A percentile compares a stretch with the other conserved stretches of the same genome.
phyloP scores from a whole-genome alignment of 1,140 invertebrate genomes.

The Magallana angulata region DNA sequence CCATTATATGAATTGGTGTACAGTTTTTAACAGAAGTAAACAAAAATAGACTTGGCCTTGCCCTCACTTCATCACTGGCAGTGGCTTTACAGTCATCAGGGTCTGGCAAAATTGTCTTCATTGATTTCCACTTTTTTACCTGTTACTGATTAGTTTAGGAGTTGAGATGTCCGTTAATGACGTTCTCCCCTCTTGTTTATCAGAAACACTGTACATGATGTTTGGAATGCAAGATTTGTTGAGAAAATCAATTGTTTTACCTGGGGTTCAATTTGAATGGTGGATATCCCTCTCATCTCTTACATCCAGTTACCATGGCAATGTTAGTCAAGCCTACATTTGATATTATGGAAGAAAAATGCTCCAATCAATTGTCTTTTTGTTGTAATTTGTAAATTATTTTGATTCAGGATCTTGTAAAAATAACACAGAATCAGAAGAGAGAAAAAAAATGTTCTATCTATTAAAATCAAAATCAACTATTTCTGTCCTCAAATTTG shows the following conservation, averaged over 20 bases:
- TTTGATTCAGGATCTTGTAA: too few species aligned
- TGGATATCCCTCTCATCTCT: constrained; percentile 52
- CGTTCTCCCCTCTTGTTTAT: constrained; percentile 7
- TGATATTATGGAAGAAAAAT: neutral
- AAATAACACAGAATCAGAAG: too few species aligned
- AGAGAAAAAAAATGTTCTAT: too few species aligned
- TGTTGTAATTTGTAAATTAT: too few species aligned
- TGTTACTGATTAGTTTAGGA: neutral
- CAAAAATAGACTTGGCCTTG: too few species aligned
- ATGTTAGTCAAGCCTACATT: constrained; percentile 14
- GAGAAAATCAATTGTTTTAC: constrained; percentile 30
- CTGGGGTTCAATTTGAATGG: constrained; percentile 46
- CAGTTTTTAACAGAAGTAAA: too few species aligned
- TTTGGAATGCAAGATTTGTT: neutral
- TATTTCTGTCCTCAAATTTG: too few species aligned
- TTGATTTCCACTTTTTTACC: neutral
- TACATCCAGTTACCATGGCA: constrained; percentile 19
- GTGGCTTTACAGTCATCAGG: too few species aligned
- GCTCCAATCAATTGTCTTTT: neutral
- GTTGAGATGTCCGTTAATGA: neutral
- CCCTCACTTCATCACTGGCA: too few species aligned
- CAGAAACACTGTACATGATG: neutral
- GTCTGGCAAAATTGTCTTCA: neutral
- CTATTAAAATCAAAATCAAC: too few species aligned
- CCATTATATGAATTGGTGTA: too few species aligned